A percentile compares a stretch with the other conserved stretches of the same genome.
These are phyloP conservation scores for Beris chalybata DNA, from an alignment of 2,888 invertebrate species.

Conservation along the genomic window DNA sequence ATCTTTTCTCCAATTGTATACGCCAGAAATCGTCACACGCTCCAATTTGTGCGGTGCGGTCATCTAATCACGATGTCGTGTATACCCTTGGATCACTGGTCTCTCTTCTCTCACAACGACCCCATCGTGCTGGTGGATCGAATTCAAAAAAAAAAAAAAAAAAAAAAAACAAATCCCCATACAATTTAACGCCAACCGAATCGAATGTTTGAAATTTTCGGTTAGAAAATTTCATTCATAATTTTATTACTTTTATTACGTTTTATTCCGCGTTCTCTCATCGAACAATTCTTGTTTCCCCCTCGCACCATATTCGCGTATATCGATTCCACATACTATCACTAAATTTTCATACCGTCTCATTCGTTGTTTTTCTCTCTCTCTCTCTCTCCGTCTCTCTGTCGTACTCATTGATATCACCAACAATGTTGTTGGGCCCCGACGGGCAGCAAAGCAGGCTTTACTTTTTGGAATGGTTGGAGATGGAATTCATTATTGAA, in stretches of 20 bases:
- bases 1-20: background rate
- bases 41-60: background rate
- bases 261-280: slow-evolving; percentile 17
- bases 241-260: slow-evolving; percentile 28
- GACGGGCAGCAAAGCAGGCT: slow-evolving; percentile 18
- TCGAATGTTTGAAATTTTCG: slow-evolving; percentile 16
- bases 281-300: background rate
- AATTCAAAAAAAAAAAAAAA: slow-evolving; percentile 13
- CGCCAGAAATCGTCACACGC: background rate
- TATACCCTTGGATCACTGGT: background rate
- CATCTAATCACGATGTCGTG: background rate
- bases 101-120: background rate
- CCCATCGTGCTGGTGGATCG: too few relatives aligned
- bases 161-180: too few relatives aligned
- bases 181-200: slow-evolving; percentile 10
- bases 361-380: background rate
- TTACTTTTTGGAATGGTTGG: slow-evolving; percentile 32
- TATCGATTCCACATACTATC: slow-evolving; percentile 3
- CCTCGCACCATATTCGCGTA: too few relatives aligned
- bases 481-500: slow-evolving; percentile 37
- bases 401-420: slow-evolving; percentile 1
- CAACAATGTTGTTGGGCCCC: slow-evolving; percentile 5
- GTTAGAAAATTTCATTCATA: slow-evolving; percentile 37
- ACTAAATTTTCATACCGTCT: background rate
- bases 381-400: too few relatives aligned